A percentile compares a stretch with the other conserved stretches of the same genome.
phyloP scores from a whole-genome alignment of 2,113 vertebrate genomes.

The Pleuronectes platessa region DNA sequence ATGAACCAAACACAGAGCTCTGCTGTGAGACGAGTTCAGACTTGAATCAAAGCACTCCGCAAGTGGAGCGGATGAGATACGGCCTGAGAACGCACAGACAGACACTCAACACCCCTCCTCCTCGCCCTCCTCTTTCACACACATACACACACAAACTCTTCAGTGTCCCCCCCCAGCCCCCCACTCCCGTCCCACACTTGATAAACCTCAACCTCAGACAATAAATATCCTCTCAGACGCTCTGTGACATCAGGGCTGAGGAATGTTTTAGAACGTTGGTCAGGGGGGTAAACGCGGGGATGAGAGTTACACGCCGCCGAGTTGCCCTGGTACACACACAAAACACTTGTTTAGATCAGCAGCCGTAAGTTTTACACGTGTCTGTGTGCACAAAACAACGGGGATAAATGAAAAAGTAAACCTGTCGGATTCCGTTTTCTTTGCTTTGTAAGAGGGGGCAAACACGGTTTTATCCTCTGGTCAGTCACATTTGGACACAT shows the following conservation, averaged over 20 bases:
- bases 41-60: slow-evolving; percentile 56
- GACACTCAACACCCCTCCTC: background rate
- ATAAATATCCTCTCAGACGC: slow-evolving; percentile 63
- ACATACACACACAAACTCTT: slow-evolving; percentile 17
- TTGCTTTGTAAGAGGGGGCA: background rate
- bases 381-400: background rate
- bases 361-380: background rate
- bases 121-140: background rate
- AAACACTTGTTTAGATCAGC: slow-evolving; percentile 6
- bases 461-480: background rate
- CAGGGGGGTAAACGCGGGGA: slow-evolving; percentile 2
- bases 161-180: slow-evolving; percentile 15
- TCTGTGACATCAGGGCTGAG: slow-evolving; percentile 68
- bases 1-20: slow-evolving; percentile 18
- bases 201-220: slow-evolving; percentile 71
- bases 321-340: background rate
- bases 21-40: slow-evolving; percentile 57
- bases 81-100: slow-evolving; percentile 40
- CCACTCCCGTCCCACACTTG: slow-evolving; percentile 36
- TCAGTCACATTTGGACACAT: too few species aligned
- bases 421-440: background rate
- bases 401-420: background rate
- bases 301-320: background rate
- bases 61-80: slow-evolving; percentile 59
- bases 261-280: slow-evolving; percentile 62